These are phyloP conservation scores for Pitta sordida DNA, from an alignment of 2,113 vertebrate species.

Conservation along the genomic window DNA sequence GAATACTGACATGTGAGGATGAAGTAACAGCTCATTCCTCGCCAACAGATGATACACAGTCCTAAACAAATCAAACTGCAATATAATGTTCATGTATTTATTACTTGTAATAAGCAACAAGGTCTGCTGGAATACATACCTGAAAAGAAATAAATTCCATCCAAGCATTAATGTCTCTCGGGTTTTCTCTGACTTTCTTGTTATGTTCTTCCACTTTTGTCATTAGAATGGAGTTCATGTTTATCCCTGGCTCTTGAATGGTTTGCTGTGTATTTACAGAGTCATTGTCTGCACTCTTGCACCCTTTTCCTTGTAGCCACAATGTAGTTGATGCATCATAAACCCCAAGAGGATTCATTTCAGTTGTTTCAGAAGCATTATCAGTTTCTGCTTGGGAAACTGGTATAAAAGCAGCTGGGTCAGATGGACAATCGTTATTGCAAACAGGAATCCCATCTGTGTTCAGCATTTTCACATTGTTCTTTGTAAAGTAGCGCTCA, in stretches of 20 bases:
- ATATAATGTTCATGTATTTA: not conserved
- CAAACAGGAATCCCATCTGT: constrained; percentile 45
- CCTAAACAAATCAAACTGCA: not conserved
- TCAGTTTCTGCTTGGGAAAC: constrained; percentile 42
- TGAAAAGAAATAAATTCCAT: constrained; percentile 91
- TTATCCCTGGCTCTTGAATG: not conserved
- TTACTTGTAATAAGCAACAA: not conserved
- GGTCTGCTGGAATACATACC: constrained; percentile 56
- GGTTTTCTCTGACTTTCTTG: constrained; percentile 86
- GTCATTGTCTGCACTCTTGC: constrained; percentile 20
- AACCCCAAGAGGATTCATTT: constrained; percentile 87
- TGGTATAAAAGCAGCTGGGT: constrained; percentile 70
- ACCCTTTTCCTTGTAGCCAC: constrained; percentile 89
- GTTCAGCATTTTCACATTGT: constrained; percentile 71
- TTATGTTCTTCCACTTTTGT: constrained; percentile 89
- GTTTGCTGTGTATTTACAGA: constrained; percentile 25
- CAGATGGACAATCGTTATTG: not conserved
- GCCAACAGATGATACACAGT: not conserved
- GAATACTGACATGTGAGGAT: not conserved
- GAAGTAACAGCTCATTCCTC: not conserved
- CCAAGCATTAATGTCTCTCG: constrained; percentile 84
- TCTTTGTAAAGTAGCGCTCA: constrained; percentile 84
- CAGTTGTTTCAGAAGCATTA: not conserved
- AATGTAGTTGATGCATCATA: constrained; percentile 85
- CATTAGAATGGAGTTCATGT: not conserved